Conservation (phyloP, 2,888 invertebrate species). For the Pyrrhosoma nymphula region DNA sequence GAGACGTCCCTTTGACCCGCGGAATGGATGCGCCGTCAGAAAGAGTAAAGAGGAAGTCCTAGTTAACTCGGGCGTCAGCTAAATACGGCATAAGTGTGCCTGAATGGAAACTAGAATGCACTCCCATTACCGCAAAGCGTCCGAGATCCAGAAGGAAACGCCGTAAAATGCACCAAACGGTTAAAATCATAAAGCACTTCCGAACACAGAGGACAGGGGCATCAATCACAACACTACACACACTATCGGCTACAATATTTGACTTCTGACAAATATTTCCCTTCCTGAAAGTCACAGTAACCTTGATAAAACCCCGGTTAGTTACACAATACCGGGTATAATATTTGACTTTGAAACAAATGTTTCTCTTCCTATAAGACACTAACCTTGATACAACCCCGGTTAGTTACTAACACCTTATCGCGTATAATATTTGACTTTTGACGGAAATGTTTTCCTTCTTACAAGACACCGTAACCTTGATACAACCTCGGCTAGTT, state of each 20-base stretch:
- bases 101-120: neutral
- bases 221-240: no score
- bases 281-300: neutral
- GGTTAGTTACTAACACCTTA: neutral
- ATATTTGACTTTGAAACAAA: no score
- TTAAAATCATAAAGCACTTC: neutral
- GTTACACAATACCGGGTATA: no score
- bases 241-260: neutral
- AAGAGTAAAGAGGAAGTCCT: neutral
- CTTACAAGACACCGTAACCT: no score
- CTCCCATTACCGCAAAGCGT: neutral
- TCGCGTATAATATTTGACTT: no score
- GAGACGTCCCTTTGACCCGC: neutral
- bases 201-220: neutral
- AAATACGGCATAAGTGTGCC: neutral
- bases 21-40: neutral
- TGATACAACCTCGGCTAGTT: neutral
- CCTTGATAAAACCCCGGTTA: neutral
- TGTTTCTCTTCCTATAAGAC: no score
- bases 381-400: no score
- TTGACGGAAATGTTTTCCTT: no score
- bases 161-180: neutral
- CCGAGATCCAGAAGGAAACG: neutral
- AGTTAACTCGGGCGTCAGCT: neutral
- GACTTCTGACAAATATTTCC: neutral